Evolutionary conservation across 2,797 vertebrate genomes (phyloP).

Genomic region (Lophotriccus pileatus): DNA sequence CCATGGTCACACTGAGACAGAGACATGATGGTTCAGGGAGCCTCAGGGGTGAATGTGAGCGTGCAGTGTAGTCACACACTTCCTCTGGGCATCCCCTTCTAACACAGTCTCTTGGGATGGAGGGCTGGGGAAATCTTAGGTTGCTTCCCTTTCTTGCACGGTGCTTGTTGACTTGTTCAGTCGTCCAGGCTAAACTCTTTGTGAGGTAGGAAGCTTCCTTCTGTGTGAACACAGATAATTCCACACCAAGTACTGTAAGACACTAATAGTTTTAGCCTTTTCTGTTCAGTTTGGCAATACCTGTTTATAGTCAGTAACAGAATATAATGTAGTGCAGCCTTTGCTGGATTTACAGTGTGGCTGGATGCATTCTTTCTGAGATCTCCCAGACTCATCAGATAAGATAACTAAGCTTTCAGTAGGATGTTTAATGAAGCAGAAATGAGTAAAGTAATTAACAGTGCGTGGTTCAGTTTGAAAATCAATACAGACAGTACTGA

Average conservation of each 20-base stretch:
- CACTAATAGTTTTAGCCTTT: background rate
- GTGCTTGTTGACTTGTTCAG: background rate
- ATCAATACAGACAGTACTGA: background rate
- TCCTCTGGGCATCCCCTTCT: background rate
- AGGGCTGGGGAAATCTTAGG: background rate
- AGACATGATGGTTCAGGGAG: background rate
- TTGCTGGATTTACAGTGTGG: background rate
- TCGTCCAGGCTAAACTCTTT: background rate
- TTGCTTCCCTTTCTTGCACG: background rate
- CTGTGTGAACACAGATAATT: background rate
- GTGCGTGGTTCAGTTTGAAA: background rate
- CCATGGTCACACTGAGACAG: background rate
- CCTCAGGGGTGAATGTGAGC: background rate
- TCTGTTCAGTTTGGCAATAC: background rate
- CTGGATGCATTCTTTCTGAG: background rate
- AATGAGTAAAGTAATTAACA: constrained; percentile 33
- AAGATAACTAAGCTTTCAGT: constrained; percentile 22
- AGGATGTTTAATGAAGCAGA: background rate
- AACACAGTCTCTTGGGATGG: background rate
- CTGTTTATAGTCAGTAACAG: background rate
- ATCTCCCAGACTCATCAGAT: background rate
- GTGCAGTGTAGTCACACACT: background rate
- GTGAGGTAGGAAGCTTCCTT: background rate
- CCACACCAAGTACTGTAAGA: background rate
- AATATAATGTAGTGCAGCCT: background rate